Conservation (phyloP, 2,888 invertebrate species). For the Isoperla grammatica region DNA sequence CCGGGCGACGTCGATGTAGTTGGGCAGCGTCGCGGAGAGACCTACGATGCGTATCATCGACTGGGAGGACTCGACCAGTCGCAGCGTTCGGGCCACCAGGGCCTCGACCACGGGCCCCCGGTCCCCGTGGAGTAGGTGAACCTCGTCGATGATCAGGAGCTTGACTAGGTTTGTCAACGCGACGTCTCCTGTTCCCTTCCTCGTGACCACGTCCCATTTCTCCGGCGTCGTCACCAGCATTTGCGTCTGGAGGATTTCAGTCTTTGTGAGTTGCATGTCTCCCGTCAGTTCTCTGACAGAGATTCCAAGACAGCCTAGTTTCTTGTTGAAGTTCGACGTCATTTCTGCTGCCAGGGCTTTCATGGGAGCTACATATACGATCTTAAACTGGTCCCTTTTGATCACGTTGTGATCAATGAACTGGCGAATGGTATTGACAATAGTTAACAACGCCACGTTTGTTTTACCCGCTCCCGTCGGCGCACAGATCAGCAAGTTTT, state of each 20-base stretch:
- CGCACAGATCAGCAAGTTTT: constrained; percentile 95
- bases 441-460: constrained; percentile 91
- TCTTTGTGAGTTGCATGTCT: constrained; percentile 94
- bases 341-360: constrained; percentile 98
- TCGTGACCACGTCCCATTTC: constrained; percentile 99
- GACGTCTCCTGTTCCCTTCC: constrained; percentile 88
- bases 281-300: constrained; percentile 90
- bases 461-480: constrained; percentile 99
- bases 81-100: constrained; percentile 88
- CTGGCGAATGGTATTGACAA: constrained; percentile 84
- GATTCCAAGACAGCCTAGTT: constrained; percentile 71
- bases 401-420: constrained; percentile 77
- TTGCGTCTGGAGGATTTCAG: constrained; percentile 91
- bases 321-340: constrained; percentile 86
- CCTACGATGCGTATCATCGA: constrained; percentile 97
- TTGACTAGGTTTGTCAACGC: constrained; percentile 86
- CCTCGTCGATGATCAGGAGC: constrained; percentile 93
- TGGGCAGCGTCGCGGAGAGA: constrained; percentile 94
- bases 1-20: constrained; percentile 91
- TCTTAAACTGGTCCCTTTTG: constrained; percentile 90
- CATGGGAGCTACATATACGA: constrained; percentile 99
- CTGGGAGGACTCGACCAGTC: constrained; percentile 85
- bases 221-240: constrained; percentile 99
- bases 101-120: constrained; percentile 97
- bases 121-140: constrained; percentile 94